These are phyloP conservation scores for Lasioglossum albipes DNA, from an alignment of 1,140 invertebrate species.

Conservation along the genomic window DNA sequence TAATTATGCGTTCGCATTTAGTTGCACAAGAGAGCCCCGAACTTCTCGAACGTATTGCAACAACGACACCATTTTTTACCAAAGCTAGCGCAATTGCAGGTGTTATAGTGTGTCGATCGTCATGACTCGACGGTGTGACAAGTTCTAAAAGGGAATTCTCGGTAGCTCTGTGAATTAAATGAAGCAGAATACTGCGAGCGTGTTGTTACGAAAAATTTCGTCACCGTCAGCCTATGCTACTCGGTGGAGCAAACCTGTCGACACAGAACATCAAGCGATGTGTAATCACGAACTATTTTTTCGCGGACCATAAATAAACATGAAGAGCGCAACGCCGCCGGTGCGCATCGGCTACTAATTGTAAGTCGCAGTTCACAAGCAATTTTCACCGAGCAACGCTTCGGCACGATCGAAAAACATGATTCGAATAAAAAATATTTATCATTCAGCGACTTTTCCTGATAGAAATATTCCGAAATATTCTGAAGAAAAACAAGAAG, in stretches of 20 bases:
- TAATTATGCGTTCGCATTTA: too few relatives aligned
- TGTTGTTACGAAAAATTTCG: slow-evolving; percentile 40
- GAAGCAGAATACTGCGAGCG: not conserved
- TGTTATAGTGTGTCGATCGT: too few relatives aligned
- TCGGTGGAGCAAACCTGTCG: not conserved
- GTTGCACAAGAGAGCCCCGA: not conserved
- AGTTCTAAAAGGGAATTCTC: not conserved
- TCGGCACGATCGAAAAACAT: not conserved
- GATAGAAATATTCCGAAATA: too few relatives aligned
- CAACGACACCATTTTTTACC: not conserved
- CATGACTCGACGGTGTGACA: not conserved
- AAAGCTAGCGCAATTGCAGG: not conserved
- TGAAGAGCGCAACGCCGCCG: not conserved
- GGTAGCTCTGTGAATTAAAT: not conserved
- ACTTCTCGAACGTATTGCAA: not conserved
- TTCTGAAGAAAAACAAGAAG: too few relatives aligned
- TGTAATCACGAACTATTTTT: slow-evolving; percentile 43
- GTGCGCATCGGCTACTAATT: not conserved
- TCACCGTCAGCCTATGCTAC: not conserved
- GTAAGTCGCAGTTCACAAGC: slow-evolving; percentile 5
- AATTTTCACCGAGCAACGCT: not conserved
- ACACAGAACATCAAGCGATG: not conserved
- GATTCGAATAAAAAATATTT: too few relatives aligned
- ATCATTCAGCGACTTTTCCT: too few relatives aligned
- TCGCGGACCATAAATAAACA: slow-evolving; percentile 45